Evolutionary conservation across 2,888 invertebrate genomes (phyloP), one percentile per base, ranked within the genome.

Genomic region (Cheilosia vernalis): DNA sequence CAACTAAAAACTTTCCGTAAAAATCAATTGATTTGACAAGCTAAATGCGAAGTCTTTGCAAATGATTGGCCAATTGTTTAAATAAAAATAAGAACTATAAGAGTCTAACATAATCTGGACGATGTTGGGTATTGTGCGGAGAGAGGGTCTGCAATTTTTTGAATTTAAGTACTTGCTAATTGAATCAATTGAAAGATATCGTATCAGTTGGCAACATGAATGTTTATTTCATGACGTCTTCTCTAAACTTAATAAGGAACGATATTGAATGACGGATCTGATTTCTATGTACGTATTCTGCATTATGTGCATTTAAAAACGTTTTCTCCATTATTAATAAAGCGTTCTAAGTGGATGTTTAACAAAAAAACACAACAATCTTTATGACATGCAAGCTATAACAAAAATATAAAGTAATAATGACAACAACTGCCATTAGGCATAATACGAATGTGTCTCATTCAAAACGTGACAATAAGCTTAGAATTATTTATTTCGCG

Each of bases 181-280:
- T 83, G 83, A 78, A 47, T 61, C 83, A 73, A 83, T 78, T 83
- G 67, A 73, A 67, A 67, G 19, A 55, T 61, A 40, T 72, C 58
- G 51, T 64, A 61, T 49, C 42, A 53, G 51, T 69, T 70, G 51
- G 64, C 70, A 77, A 70, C 76, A 76, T 27, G 61, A 61, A 2
- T 51, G 10, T 24, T 13, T 15, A 6, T 24, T 51, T 51, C 13
- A 24, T 51, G 51, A 15, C 5, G 15, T 24, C 51, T 15, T 6
- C 49, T 21, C 3, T 21, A 49, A 21, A 49, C 21, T 19, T 21
- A 17, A 21, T 21, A 13, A 19, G 21, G 13, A 10, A 49, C 4
- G 19, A 3, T 2, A 13, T 21, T 49, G 10, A 21, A 21, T 49
- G 17, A 13, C 10, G 7, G 10, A 21, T 47, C 15, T 30, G 42